Conservation (phyloP, 2,888 invertebrate species). For the Phania funesta region DNA sequence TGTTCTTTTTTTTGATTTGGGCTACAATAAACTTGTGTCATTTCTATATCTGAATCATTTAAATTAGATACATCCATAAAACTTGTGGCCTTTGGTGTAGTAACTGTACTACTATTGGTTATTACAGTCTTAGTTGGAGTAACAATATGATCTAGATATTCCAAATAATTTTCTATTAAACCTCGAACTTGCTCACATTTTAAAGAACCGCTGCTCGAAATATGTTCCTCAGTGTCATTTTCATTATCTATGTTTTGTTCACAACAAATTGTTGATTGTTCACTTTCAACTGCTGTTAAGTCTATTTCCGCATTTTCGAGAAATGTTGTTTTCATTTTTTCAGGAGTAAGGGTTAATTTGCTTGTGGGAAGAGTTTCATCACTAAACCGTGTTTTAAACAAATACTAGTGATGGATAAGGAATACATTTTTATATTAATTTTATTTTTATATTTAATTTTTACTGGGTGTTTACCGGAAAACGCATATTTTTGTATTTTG, state of each 20-base stretch:
- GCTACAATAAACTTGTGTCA: slow-evolving; percentile 2
- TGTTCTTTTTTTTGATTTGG: neutral
- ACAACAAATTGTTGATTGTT: neutral
- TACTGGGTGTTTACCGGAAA: slow-evolving; percentile 22
- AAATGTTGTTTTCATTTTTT: neutral
- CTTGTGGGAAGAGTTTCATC: neutral
- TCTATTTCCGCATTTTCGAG: neutral
- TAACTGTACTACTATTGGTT: neutral
- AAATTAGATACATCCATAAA: slow-evolving; percentile 55
- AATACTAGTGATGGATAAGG: slow-evolving; percentile 25
- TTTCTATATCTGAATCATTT: slow-evolving; percentile 51
- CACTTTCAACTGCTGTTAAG: neutral
- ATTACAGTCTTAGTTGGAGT: slow-evolving; percentile 10
- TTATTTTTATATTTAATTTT: neutral
- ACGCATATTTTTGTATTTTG: no score
- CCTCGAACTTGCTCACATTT: slow-evolving; percentile 37
- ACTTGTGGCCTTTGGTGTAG: slow-evolving; percentile 44
- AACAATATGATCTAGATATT: neutral
- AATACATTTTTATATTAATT: neutral
- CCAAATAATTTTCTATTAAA: neutral
- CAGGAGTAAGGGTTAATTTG: neutral
- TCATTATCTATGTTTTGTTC: neutral
- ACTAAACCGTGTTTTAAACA: slow-evolving; percentile 28
- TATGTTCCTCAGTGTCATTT: neutral
- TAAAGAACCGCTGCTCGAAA: neutral